Conservation (phyloP, 2,888 invertebrate species). For the Stenoptilia bipunctidactyla region DNA sequence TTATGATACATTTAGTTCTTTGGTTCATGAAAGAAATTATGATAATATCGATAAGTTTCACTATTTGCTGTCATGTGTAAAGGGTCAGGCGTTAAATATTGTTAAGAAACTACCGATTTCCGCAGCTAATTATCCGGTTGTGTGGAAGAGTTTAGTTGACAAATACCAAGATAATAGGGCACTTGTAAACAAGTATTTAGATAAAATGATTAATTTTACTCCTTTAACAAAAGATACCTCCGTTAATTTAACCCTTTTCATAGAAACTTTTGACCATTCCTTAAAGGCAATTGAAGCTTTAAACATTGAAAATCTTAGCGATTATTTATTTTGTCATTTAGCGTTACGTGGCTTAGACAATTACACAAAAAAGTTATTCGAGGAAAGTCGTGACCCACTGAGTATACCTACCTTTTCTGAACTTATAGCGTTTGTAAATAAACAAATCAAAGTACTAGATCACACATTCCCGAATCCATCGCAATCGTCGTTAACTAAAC, state of each 20-base stretch:
- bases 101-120: slow-evolving; percentile 4
- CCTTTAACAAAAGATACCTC: slow-evolving; percentile 1
- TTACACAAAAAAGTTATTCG: neutral
- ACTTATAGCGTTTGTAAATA: neutral
- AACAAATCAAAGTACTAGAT: neutral
- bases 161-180: slow-evolving; percentile 5
- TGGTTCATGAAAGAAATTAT: slow-evolving; percentile 1
- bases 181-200: slow-evolving; percentile 3
- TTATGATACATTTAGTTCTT: slow-evolving; percentile 1
- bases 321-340: slow-evolving; percentile 2
- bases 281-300: slow-evolving; percentile 1
- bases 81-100: slow-evolving; percentile 3
- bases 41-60: slow-evolving; percentile 5
- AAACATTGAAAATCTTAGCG: slow-evolving; percentile 2
- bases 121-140: slow-evolving; percentile 4
- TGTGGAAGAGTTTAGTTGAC: slow-evolving; percentile 3
- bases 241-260: neutral
- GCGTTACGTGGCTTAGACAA: slow-evolving; percentile 2
- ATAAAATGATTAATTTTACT: slow-evolving; percentile 5
- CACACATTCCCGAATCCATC: neutral
- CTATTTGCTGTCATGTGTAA: slow-evolving; percentile 5
- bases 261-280: slow-evolving; percentile 1
- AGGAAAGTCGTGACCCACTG: neutral
- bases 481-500: neutral
- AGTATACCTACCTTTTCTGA: neutral